Conservation (phyloP, 2,797 vertebrate genomes). For the Eulemur coronatus region DNA sequence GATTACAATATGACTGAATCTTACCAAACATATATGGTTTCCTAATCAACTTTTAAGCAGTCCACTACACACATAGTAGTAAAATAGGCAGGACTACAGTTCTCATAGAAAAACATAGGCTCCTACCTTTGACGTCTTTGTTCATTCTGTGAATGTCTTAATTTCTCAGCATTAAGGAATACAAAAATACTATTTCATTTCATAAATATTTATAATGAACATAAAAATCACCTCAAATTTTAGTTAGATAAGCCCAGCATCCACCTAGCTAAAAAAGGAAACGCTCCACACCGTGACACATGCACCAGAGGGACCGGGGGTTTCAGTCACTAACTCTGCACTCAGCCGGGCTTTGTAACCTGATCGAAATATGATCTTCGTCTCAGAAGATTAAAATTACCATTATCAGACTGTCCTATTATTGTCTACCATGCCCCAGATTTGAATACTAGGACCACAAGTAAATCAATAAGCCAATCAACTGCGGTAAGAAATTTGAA, state of each 20-base stretch:
- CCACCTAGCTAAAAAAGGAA: not conserved
- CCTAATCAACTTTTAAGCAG: not conserved
- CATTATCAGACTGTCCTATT: not conserved
- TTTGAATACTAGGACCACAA: not conserved
- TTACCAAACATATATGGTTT: not conserved
- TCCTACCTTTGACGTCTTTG: constrained; percentile 93
- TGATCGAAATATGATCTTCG: not conserved
- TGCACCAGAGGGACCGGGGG: not conserved
- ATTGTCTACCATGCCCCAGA: not conserved
- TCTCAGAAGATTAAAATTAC: not conserved
- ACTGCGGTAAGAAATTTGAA: not conserved
- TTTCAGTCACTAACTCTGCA: not conserved
- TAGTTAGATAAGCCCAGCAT: constrained; percentile 31
- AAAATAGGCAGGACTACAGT: not conserved
- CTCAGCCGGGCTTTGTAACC: not conserved
- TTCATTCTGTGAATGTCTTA: constrained; percentile 93
- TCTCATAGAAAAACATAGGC: not conserved
- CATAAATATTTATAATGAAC: not conserved
- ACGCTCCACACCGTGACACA: not conserved
- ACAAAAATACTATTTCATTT: constrained; percentile 61
- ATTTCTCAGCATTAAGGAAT: constrained; percentile 80
- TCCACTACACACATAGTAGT: not conserved
- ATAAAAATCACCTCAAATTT: not conserved
- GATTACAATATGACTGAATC: not conserved
- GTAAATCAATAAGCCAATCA: not conserved